Percentiles rank a stretch among this genome's conserved stretches.
Evolutionary conservation across 2,888 invertebrate species (phyloP).

Genomic region (Cancer borealis): DNA sequence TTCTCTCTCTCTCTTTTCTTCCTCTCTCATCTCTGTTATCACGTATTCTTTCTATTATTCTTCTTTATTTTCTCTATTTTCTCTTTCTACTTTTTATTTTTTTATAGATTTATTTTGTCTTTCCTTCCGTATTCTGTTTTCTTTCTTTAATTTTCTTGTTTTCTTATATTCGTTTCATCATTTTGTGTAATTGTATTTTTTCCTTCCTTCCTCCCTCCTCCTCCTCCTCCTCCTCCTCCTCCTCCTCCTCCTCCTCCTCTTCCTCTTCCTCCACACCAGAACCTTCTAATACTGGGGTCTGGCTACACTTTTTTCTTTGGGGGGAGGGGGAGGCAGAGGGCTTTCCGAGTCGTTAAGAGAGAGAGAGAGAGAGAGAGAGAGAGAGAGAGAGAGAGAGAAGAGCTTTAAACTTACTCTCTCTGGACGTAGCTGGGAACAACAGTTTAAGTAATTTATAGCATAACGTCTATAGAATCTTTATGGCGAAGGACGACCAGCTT

Average conservation of each 20-base stretch:
- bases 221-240: conserved; percentile 30
- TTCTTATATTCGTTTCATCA: not conserved
- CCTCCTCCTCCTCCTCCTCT: conserved; percentile 34
- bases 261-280: not conserved
- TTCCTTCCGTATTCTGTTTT: not conserved
- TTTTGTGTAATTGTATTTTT: not conserved
- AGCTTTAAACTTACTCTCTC: not conserved
- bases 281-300: not conserved
- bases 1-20: too few relatives aligned
- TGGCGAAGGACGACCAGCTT: not conserved
- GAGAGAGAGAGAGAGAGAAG: not conserved
- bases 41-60: too few relatives aligned
- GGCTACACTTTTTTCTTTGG: not conserved
- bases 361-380: not conserved
- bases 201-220: not conserved
- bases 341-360: not conserved
- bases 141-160: not conserved
- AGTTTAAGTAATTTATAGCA: not conserved
- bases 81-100: too few relatives aligned
- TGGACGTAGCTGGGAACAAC: not conserved
- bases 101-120: too few relatives aligned
- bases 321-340: not conserved
- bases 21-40: too few relatives aligned
- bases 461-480: not conserved
- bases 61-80: too few relatives aligned